phyloP scores from a whole-genome alignment of 2,888 invertebrate genomes.

The Lobophora halterata region DNA sequence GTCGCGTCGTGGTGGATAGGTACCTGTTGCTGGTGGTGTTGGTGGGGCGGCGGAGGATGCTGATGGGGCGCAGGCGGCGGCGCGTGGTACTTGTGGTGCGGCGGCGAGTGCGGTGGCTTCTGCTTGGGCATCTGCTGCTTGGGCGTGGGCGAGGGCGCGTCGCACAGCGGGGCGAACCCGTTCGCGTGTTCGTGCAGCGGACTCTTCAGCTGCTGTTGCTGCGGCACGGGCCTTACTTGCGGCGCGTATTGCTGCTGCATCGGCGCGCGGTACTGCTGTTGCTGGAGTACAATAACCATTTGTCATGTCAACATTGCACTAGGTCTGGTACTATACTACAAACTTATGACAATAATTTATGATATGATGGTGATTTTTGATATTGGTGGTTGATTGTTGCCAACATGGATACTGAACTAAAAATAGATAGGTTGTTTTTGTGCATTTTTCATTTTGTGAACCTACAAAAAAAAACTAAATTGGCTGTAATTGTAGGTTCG shows the following conservation, averaged over 20 bases:
- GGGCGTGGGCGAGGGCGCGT: conserved; percentile 79
- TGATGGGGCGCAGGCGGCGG: conserved; percentile 62
- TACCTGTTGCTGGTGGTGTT: conserved; percentile 64
- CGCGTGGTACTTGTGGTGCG: conserved; percentile 75
- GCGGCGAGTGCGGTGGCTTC: conserved; percentile 73
- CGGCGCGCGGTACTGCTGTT: conserved; percentile 73
- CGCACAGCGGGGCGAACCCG: conserved; percentile 81
- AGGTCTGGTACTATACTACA: no score
- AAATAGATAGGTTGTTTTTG: no score
- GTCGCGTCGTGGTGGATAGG: conserved; percentile 12
- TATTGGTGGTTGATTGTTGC: no score
- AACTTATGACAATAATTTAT: no score
- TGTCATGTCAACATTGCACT: no score
- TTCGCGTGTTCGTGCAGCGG: conserved; percentile 78
- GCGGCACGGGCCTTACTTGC: conserved; percentile 60
- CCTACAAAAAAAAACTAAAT: no score
- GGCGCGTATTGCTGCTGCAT: conserved; percentile 73
- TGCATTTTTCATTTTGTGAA: no score
- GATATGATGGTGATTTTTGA: no score
- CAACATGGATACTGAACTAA: no score
- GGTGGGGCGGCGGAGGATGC: conserved; percentile 59
- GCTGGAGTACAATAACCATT: no score
- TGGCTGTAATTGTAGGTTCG: no score
- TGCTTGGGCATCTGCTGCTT: conserved; percentile 63
- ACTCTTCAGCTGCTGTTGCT: conserved; percentile 81